Percentiles rank a stretch among this genome's conserved stretches.
Evolutionary conservation across 2,113 vertebrate genomes (phyloP).

Genomic region (Neoarius graeffei): DNA sequence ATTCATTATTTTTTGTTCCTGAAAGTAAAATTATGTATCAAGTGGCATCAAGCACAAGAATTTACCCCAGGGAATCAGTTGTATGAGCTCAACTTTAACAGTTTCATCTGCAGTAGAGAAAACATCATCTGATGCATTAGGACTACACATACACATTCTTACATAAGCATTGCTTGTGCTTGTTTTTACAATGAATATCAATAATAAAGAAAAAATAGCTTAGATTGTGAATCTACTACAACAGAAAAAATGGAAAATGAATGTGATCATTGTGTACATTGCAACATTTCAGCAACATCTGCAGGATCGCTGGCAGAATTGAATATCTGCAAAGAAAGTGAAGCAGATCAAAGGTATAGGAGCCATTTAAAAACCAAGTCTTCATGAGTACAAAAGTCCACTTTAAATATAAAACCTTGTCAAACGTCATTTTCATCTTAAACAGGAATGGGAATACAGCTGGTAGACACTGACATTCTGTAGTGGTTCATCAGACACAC

Average conservation of each 20-base stretch:
- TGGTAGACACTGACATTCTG: conserved; percentile 68
- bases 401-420: conserved; percentile 71
- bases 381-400: not conserved
- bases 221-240: not conserved
- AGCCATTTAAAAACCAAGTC: not conserved
- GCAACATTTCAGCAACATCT: conserved; percentile 74
- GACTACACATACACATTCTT: not conserved
- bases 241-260: not conserved
- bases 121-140: not conserved
- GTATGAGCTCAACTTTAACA: conserved; percentile 75
- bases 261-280: conserved; percentile 66
- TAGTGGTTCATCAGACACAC: conserved; percentile 73
- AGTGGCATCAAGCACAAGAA: not conserved
- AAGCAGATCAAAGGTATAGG: not conserved
- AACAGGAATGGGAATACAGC: conserved; percentile 75
- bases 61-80: conserved; percentile 74
- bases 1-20: not conserved
- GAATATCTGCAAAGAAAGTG: conserved; percentile 70
- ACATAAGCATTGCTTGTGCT: not conserved
- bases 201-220: not conserved
- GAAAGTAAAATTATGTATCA: not conserved
- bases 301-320: conserved; percentile 73
- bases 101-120: conserved; percentile 66
- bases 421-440: conserved; percentile 76
- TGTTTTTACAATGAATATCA: not conserved